Percentiles rank a stretch among this genome's conserved stretches.
Evolutionary conservation across 2,888 invertebrate genomes (phyloP).

Genomic region (Hecatera dysodea): DNA sequence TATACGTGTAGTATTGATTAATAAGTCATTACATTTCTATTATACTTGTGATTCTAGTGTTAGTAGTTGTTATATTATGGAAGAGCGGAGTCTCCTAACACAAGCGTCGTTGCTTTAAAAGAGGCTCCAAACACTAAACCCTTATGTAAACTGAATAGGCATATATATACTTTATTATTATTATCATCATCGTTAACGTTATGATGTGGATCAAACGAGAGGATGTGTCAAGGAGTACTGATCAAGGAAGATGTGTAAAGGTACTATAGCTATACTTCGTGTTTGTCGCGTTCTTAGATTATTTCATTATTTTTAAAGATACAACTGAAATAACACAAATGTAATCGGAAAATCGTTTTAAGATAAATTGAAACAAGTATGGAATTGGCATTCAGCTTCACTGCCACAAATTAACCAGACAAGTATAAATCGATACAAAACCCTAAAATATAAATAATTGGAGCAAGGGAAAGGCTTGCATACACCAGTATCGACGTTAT

Average conservation of each 20-base stretch:
- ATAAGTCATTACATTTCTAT: slow-evolving; percentile 22
- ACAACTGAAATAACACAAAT: not conserved
- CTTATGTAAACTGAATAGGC: no score
- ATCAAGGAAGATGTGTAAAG: not conserved
- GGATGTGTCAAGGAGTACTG: not conserved
- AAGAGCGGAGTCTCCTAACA: no score
- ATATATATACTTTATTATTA: no score
- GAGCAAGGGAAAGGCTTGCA: slow-evolving; percentile 39
- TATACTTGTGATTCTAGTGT: no score
- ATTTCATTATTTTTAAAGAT: not conserved
- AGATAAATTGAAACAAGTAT: not conserved
- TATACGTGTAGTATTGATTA: slow-evolving; percentile 27
- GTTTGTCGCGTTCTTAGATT: no score
- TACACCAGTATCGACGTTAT: slow-evolving; percentile 7
- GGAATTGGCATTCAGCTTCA: not conserved
- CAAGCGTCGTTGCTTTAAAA: no score
- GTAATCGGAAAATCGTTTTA: not conserved
- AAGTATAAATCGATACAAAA: slow-evolving; percentile 21
- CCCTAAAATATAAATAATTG: slow-evolving; percentile 34
- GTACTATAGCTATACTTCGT: not conserved
- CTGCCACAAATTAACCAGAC: not conserved
- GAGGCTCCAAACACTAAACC: no score
- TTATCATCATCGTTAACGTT: slow-evolving; percentile 18
- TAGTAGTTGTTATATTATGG: no score
- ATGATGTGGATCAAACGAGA: not conserved